phyloP scores from a whole-genome alignment of 2,113 vertebrate species.

The Neolamprologus brichardi region DNA sequence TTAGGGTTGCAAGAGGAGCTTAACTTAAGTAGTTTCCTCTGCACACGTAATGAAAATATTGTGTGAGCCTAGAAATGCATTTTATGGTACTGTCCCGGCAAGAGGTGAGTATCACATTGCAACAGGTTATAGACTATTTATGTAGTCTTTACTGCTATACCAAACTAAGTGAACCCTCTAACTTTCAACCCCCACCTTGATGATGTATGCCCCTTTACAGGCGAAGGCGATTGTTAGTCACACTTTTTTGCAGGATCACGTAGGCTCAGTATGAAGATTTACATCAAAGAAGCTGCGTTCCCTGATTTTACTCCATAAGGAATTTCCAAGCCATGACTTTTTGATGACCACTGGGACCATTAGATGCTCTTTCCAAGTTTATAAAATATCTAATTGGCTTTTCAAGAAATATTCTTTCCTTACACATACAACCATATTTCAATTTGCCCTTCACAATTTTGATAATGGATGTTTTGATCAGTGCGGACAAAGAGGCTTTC shows the following conservation, averaged over 20 bases:
- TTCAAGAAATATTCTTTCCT: neutral
- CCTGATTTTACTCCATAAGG: neutral
- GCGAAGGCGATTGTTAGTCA: neutral
- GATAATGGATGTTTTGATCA: conserved; percentile 26
- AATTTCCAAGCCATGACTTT: neutral
- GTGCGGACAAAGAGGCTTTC: conserved; percentile 24
- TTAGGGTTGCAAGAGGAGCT: conserved; percentile 16
- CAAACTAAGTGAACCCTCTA: conserved; percentile 14
- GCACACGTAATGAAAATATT: conserved; percentile 50
- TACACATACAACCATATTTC: conserved; percentile 44
- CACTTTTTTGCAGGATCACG: neutral
- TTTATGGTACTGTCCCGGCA: conserved; percentile 38
- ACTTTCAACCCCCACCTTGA: conserved; percentile 28
- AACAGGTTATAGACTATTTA: conserved; percentile 47
- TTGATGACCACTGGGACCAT: neutral
- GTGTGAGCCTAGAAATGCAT: conserved; percentile 34
- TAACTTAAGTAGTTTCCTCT: conserved; percentile 39
- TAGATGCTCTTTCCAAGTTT: conserved; percentile 4
- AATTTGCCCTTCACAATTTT: neutral
- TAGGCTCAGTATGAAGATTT: neutral
- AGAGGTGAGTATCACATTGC: conserved; percentile 41
- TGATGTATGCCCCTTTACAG: neutral
- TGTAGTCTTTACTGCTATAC: conserved; percentile 23
- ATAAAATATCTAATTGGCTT: conserved; percentile 34
- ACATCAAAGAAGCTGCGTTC: neutral